Base-by-base conservation (phyloP, 2,113 vertebrate species). In the Sporophila hypoxantha region DNA sequence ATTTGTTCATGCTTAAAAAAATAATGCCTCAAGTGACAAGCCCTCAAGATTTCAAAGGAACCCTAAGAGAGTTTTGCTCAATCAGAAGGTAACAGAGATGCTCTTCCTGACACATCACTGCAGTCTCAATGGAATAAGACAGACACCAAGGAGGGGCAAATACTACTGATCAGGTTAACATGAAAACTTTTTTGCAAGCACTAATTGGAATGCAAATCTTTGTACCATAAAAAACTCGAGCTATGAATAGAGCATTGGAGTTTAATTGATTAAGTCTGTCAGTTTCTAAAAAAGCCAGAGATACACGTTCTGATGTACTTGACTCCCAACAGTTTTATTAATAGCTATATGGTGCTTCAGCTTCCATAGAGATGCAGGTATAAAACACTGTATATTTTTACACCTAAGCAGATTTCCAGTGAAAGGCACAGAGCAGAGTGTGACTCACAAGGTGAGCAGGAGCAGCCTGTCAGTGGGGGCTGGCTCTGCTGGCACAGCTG, bases 41-140 rank as follows among this genome's bases (percentile, higher is more conserved):
- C 65, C 47, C 95, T 95, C 81, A 95, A 92, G 77, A 96, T 96
- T 94, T 96, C 91, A 96, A 95, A 95, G 70, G 88, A 96, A 91
- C 83, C 87, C 93, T 85, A 59, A 91, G 92, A 94, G 87, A 86
- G 59, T 92, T 96, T 90, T 93, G 59, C 77, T 95, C 81, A 94
- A 92, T 96, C 90, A 92, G 93, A 94, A 94, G 70, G 62, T 94
- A 95, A 92, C 41, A 76, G 85, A 96, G 92, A 93, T 76, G 74
- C 87, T 96, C 90, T 87, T 89, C 84, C 49, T 93, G 91, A 93
- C 90, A 82, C 39, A 62, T 92, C 0, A 3, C 86, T 67, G 81
- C 75, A 69, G 47, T 82, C 94, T 95, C 95, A 75, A 50, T 65
- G 90, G 95, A 96, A 92, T 94, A 87, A 80, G 55, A 84, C 19